These are phyloP conservation scores for Panulirus ornatus DNA, from an alignment of 1,140 invertebrate species.

Conservation along the genomic window DNA sequence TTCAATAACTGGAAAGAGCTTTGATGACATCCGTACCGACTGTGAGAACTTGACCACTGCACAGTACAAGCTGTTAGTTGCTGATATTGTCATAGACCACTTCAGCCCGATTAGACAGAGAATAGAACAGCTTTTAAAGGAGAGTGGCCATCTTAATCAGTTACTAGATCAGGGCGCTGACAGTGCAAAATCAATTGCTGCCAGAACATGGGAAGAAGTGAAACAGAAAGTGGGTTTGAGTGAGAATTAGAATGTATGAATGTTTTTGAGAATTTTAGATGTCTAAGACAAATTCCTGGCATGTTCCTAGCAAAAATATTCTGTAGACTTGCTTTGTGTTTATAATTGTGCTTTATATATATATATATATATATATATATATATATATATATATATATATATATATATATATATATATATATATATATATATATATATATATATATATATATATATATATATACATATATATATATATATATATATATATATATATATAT, in stretches of 20 bases:
- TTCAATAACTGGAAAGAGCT: conserved; percentile 84
- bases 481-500: too few relatives aligned
- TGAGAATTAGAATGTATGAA: neutral
- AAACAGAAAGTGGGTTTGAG: conserved; percentile 78
- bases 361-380: too few relatives aligned
- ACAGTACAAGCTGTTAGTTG: conserved; percentile 87
- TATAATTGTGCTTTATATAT: too few relatives aligned
- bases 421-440: too few relatives aligned
- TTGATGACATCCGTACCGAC: conserved; percentile 86
- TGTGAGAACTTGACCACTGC: conserved; percentile 85
- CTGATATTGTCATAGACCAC: conserved; percentile 86
- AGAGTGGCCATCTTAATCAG: conserved; percentile 81
- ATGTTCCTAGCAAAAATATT: too few relatives aligned
- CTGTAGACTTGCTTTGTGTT: too few relatives aligned
- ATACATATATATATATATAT: too few relatives aligned
- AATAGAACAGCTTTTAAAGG: conserved; percentile 34
- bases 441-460: too few relatives aligned
- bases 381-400: too few relatives aligned
- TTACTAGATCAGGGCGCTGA: conserved; percentile 85
- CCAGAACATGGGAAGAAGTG: conserved; percentile 85
- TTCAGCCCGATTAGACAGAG: conserved; percentile 84
- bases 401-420: too few relatives aligned
- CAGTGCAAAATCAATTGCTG: conserved; percentile 85
- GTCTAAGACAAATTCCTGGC: too few relatives aligned
- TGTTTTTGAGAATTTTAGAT: neutral